Evolutionary conservation across 1,140 invertebrate species (phyloP), one percentile per base, ranked within the genome.

Genomic region (Centruroides sculpturatus): DNA sequence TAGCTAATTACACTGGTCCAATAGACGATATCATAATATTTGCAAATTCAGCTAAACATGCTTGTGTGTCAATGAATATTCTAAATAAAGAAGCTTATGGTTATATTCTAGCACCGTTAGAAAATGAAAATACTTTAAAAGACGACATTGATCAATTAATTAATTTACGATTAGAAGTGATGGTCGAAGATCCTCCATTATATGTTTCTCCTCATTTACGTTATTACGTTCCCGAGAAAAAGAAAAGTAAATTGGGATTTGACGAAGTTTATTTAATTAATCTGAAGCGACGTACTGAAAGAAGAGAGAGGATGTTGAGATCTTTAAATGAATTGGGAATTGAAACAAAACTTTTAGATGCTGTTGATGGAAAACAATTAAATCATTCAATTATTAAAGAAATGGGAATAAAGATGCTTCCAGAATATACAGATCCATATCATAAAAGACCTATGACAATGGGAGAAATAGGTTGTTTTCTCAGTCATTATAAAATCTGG

Each of bases 391-490:
- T 79, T 47, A 66, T 95, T 9, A 67, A 83, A n/a, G 66, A 80
- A 46, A 75, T 80, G 70, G 80, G 81, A 4, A 81, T 97, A 4
- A 79, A 79, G 60, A 79, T 88, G 64, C 77, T 98, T 76, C 82
- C 85, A 5, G 81, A 83, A 56, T 98, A 93, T 74, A 75, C 81
- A 63, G 94, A 98, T 80, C 93, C 93, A 1, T 94, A 89, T 77
- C 83, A 89, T 65, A 85, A 91, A 71, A 83, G 93, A 69, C 82
- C 87, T 35, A 86, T 98, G 84, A 98, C 89, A 55, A 83, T 85
- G 73, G 94, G 94, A 8, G 94, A 98, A 77, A 86, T 98, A 59
- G 94, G 93, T 9, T 98, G 94, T 70, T 98, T 98, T 71, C 75
- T 98, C 6, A 96, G 91, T 72, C 94, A 98, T 73, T 94, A 90